Conservation (phyloP, 2,888 invertebrate species). For the Pyrrhosoma nymphula region DNA sequence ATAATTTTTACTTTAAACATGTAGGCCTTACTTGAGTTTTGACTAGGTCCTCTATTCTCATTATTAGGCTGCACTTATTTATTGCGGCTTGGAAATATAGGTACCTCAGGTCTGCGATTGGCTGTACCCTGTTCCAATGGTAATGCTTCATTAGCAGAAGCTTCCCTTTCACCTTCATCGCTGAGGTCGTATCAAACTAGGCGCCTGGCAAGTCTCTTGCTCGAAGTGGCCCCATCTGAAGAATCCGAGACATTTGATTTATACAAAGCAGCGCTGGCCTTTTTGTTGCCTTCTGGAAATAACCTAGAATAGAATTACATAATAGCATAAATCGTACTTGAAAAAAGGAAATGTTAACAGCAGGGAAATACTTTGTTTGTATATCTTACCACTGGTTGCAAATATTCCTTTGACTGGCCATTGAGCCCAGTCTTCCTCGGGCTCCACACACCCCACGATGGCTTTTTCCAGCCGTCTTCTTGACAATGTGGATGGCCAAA, state of each 20-base stretch:
- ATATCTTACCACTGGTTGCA: no score
- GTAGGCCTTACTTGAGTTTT: not conserved
- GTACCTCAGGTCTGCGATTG: not conserved
- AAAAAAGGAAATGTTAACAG: not conserved
- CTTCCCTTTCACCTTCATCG: not conserved
- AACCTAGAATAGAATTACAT: not conserved
- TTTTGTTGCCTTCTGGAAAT: not conserved
- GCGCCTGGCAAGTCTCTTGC: not conserved
- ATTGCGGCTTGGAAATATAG: not conserved
- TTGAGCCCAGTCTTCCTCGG: no score
- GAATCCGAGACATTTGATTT: not conserved
- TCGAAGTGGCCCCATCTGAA: not conserved
- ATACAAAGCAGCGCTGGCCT: not conserved
- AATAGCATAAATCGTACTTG: not conserved
- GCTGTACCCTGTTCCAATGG: not conserved
- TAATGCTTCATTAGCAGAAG: not conserved
- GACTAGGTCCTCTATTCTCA: not conserved
- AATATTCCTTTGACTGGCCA: no score
- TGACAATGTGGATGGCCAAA: no score
- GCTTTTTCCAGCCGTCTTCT: no score
- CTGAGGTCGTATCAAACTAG: not conserved
- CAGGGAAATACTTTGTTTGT: not conserved
- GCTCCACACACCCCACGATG: no score
- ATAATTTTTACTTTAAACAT: not conserved
- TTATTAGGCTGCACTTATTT: not conserved